Conservation (phyloP, 64 coral and sea anemone genomes). For the Porites lutea region DNA sequence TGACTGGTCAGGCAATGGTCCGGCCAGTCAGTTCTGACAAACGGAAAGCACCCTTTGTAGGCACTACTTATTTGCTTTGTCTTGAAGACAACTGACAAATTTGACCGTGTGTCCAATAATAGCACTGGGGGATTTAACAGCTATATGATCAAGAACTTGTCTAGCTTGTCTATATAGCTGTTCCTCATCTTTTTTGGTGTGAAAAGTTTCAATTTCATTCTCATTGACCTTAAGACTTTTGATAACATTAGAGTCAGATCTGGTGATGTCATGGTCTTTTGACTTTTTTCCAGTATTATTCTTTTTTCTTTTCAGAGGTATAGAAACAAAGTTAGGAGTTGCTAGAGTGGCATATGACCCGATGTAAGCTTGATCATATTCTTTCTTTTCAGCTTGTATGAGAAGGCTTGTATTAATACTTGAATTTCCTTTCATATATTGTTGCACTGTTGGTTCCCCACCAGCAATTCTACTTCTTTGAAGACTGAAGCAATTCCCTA, state of each 20-base stretch:
- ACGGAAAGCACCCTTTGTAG: no score
- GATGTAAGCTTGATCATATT: not conserved
- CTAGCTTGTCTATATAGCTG: slow-evolving; percentile 6
- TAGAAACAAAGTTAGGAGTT: slow-evolving; percentile 7
- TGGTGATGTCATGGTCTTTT: not conserved
- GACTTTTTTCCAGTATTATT: not conserved
- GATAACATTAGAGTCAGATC: no score
- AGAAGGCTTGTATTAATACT: not conserved
- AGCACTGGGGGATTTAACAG: not conserved
- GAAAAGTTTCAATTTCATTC: not conserved
- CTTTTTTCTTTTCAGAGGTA: not conserved
- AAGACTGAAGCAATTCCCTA: not conserved
- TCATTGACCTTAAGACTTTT: no score
- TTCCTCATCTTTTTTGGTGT: not conserved
- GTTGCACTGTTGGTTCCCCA: not conserved
- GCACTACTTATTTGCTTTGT: not conserved
- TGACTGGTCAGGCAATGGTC: no score
- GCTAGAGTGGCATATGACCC: not conserved
- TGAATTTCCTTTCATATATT: not conserved
- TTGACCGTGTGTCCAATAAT: not conserved
- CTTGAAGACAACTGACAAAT: not conserved
- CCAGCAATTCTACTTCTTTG: slow-evolving; percentile 19
- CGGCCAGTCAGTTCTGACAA: no score
- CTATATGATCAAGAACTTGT: slow-evolving; percentile 44
- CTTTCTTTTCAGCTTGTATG: not conserved